Percentiles rank a stretch among this genome's conserved stretches.
Evolutionary conservation across 2,113 vertebrate species (phyloP).

Genomic region (Leucosticte australis): DNA sequence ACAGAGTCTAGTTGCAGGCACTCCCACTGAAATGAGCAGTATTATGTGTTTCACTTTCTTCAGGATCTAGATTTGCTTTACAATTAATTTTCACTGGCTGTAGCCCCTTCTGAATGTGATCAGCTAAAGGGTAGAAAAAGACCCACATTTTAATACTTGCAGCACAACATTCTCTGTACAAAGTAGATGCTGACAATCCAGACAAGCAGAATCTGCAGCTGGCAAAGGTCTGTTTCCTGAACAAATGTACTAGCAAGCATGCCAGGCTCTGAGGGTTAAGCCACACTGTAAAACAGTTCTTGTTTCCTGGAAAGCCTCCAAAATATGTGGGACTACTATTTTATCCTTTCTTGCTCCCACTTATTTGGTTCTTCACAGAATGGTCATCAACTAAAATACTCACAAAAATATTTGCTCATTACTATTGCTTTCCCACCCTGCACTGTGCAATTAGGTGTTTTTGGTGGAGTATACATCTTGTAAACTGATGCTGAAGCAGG

Average conservation of each 20-base stretch:
- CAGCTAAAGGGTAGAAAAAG: neutral
- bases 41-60: neutral
- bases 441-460: neutral
- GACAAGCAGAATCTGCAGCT: neutral
- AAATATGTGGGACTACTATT: neutral
- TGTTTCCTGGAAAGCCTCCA: constrained; percentile 11
- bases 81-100: neutral
- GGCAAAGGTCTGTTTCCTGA: constrained; percentile 23
- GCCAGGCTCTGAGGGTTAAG: neutral
- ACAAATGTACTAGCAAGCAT: neutral
- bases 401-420: neutral
- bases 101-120: neutral
- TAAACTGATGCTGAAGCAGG: neutral
- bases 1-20: neutral
- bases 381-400: neutral
- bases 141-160: neutral
- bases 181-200: constrained; percentile 23
- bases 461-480: neutral
- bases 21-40: neutral
- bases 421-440: neutral
- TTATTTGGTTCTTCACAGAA: neutral
- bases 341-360: neutral
- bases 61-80: neutral
- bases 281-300: neutral
- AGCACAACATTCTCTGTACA: neutral